Percentiles rank a stretch among this genome's conserved stretches.
Conservation (phyloP, 2,888 invertebrate genomes). For the Polylopha cassiicola region DNA sequence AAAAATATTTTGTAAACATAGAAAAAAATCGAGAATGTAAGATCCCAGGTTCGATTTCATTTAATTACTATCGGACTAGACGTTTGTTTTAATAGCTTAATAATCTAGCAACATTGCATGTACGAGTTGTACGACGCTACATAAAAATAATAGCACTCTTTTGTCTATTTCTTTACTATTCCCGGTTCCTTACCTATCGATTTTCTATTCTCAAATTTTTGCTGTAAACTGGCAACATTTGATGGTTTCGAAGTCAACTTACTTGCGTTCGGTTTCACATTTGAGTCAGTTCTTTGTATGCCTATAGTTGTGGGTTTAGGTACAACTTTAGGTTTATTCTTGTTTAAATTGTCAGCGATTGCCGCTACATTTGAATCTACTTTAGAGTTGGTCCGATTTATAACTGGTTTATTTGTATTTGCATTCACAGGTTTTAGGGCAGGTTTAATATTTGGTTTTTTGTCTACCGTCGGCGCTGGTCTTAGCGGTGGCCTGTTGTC, state of each 20-base stretch:
- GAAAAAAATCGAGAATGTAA: constrained; percentile 7
- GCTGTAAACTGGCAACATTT: constrained; percentile 86
- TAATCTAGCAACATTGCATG: constrained; percentile 27
- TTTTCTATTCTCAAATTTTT: constrained; percentile 84
- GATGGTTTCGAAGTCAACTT: constrained; percentile 78
- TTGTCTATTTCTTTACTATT: constrained; percentile 48
- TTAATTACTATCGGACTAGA: constrained; percentile 31
- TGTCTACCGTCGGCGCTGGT: constrained; percentile 58
- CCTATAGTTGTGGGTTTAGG: constrained; percentile 55
- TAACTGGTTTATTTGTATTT: constrained; percentile 42
- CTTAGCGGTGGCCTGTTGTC: constrained; percentile 62
- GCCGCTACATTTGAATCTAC: constrained; percentile 61
- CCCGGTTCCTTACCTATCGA: constrained; percentile 63
- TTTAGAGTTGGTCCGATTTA: constrained; percentile 56
- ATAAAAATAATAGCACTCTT: constrained; percentile 9
- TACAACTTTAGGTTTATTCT: constrained; percentile 68
- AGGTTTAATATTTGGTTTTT: constrained; percentile 53
- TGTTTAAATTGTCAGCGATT: constrained; percentile 68
- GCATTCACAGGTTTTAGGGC: constrained; percentile 50
- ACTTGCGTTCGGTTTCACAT: constrained; percentile 56
- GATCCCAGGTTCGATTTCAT: too few relatives aligned
- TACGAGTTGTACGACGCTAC: too few relatives aligned
- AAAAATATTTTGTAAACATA: constrained; percentile 28
- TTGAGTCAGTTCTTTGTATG: constrained; percentile 50
- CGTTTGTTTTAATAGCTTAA: constrained; percentile 30